Base-by-base conservation (phyloP, 2,888 invertebrate species). In the Plebejus argus region DNA sequence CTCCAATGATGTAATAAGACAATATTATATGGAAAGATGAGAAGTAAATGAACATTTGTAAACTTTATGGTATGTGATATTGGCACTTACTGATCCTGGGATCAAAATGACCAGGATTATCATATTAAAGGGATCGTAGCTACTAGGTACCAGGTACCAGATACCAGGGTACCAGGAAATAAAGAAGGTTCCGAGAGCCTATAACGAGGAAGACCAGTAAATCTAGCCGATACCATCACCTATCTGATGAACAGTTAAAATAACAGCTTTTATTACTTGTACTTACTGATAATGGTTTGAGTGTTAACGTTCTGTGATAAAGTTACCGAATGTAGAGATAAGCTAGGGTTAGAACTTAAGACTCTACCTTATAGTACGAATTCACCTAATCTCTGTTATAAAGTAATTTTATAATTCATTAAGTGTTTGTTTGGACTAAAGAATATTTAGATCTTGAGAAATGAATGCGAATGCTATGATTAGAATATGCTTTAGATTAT, bases 191-290 rank as follows among this genome's bases (percentile, higher is more conserved):
- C 18, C 23, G 28, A 28, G 66, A 28, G 66, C 28, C 18, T 10
- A 66, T 33, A 66, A 71, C 71, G 35, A 71, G 71, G 71, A 71
- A 71, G 71, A 39, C 71, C 71, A 71, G 71, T 71, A 71, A 71
- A 71, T 71, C 71, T 39, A 39, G 35, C 39, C 4, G 71, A 71
- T 71, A 71, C 71, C 35, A 71, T 71, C 71, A 71, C 15, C 53
- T 53, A 66, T 66, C 66, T 28, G 66, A 66, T 66, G 28, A 12
- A 15, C 66, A 66, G 28, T 66, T 66, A 28, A 66, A 66, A 66
- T 66, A 66, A 66, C 66, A 66, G 66, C 66, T 66, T 28, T 33
- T 66, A 66, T 66, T 66, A 66, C 66, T 15, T 10, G 66, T 66
- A 15, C 6, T 33, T 15, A 33, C 66, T 66, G 66, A 33, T 66